A percentile compares a stretch with the other conserved stretches of the same genome.
Evolutionary conservation across 2,888 invertebrate genomes (phyloP).

Genomic region (Mylabris sibirica): DNA sequence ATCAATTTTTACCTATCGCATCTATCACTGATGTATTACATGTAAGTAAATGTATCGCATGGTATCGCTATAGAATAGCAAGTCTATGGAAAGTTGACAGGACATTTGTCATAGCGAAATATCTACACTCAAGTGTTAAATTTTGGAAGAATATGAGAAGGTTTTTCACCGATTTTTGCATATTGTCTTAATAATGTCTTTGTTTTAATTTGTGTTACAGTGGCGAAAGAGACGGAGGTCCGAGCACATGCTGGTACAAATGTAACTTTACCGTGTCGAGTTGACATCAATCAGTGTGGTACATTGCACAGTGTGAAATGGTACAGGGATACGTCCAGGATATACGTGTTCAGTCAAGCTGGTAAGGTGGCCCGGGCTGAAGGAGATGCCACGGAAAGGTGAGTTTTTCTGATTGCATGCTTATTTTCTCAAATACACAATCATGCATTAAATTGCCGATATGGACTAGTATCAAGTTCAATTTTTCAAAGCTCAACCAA

Average conservation of each 20-base stretch:
- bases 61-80: neutral
- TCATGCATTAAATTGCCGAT: constrained; percentile 28
- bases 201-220: constrained; percentile 45
- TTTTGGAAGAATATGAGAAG: neutral
- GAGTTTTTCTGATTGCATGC: constrained; percentile 48
- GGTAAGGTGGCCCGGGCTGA: constrained; percentile 72
- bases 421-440: constrained; percentile 5
- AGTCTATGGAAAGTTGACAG: constrained; percentile 11
- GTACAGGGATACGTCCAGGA: constrained; percentile 77
- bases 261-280: constrained; percentile 74
- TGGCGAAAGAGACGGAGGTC: constrained; percentile 64
- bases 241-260: constrained; percentile 75
- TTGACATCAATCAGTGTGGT: constrained; percentile 76
- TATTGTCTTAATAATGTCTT: neutral
- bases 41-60: neutral
- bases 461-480: constrained; percentile 11
- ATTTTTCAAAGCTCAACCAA: constrained; percentile 1
- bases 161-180: neutral
- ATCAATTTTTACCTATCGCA: constrained; percentile 8
- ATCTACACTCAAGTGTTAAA: neutral
- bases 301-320: constrained; percentile 85
- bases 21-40: constrained; percentile 11
- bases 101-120: neutral
- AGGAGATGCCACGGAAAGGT: constrained; percentile 77
- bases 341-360: constrained; percentile 79